Conservation (phyloP, 2,113 vertebrate genomes). For the Spermophilus dauricus region DNA sequence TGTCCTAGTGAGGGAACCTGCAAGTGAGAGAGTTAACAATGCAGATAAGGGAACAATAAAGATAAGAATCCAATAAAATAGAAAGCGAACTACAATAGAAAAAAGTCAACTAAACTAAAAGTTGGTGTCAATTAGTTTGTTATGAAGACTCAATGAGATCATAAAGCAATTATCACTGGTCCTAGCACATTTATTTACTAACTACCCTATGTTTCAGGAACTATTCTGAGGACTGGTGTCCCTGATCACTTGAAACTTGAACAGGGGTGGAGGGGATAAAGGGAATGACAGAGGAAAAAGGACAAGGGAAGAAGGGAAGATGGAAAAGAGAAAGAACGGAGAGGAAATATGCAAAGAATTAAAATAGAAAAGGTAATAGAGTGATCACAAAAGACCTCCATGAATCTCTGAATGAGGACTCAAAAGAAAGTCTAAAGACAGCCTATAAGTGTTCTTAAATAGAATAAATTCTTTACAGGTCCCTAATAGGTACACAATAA, state of each 20-base stretch:
- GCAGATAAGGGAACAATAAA: neutral
- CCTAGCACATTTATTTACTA: conserved; percentile 12
- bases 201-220: neutral
- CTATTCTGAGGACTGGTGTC: neutral
- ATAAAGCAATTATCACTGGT: neutral
- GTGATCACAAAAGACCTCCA: neutral
- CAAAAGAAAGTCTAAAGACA: neutral
- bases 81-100: neutral
- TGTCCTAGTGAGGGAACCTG: neutral
- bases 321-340: neutral
- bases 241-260: neutral
- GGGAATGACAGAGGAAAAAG: neutral
- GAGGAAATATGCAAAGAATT: conserved; percentile 1
- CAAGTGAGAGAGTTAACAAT: neutral
- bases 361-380: conserved; percentile 3
- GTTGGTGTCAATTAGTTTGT: neutral
- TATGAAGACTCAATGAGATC: neutral
- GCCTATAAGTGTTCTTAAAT: neutral
- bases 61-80: neutral
- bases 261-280: accelerated
- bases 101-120: conserved; percentile 51
- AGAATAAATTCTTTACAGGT: neutral
- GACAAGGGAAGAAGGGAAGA: too few relatives aligned
- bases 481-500: neutral
- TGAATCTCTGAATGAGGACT: neutral